Evolutionary conservation across 1,140 invertebrate species (phyloP).

Genomic region (Leucophenga varia): DNA sequence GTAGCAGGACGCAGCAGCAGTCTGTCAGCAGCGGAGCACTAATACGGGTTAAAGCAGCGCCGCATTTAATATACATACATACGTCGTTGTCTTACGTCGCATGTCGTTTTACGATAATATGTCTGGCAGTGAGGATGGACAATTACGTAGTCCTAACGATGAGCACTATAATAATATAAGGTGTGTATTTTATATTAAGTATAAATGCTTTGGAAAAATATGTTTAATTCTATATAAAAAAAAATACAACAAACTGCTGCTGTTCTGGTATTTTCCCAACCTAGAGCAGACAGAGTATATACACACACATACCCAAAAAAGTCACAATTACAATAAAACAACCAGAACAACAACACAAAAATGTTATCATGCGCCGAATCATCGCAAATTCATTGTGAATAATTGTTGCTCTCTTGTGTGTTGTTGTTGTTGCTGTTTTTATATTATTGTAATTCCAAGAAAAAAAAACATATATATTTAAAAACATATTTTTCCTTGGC

Average conservation of each 20-base stretch:
- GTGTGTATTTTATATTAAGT: conserved; percentile 37
- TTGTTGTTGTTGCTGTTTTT: too few species aligned
- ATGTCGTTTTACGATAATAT: conserved; percentile 36
- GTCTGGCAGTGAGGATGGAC: conserved; percentile 54
- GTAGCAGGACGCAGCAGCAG: too few species aligned
- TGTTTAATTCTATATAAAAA: conserved; percentile 13
- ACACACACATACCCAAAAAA: neutral
- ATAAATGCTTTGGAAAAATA: conserved; percentile 16
- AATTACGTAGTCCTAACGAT: conserved; percentile 48
- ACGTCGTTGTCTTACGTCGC: neutral
- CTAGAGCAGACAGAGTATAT: conserved; percentile 34
- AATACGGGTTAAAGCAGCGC: too few species aligned
- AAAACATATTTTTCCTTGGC: conserved; percentile 11
- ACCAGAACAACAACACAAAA: conserved; percentile 12
- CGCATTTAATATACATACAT: too few species aligned
- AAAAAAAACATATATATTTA: too few species aligned
- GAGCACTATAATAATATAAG: conserved; percentile 47
- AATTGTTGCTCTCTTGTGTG: conserved; percentile 4
- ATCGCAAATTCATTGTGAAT: conserved; percentile 3
- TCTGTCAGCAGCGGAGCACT: too few species aligned
- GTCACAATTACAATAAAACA: neutral
- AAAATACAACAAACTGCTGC: conserved; percentile 44
- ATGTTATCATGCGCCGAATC: too few species aligned
- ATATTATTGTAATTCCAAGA: too few species aligned
- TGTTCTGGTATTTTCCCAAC: neutral